These are phyloP conservation scores for Belonocnema kinseyi DNA, from an alignment of 1,140 invertebrate genomes.

Conservation along the genomic window DNA sequence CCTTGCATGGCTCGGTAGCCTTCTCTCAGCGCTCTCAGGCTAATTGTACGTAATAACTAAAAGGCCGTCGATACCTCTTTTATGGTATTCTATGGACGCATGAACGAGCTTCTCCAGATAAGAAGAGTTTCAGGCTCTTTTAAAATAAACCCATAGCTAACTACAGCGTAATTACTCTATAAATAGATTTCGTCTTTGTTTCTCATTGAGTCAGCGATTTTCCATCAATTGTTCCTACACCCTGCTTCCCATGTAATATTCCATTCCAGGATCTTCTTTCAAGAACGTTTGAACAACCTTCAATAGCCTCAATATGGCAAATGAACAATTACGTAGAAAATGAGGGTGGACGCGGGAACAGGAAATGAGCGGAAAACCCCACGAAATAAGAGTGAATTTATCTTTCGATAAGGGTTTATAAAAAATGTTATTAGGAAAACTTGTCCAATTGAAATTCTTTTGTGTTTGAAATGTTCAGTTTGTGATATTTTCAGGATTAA, in stretches of 20 bases:
- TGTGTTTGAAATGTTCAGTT: no score
- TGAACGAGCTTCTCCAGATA: conserved; percentile 44
- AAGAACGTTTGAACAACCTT: background rate
- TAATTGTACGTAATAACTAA: conserved; percentile 67
- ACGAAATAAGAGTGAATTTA: no score
- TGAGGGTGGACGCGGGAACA: no score
- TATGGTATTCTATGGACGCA: conserved; percentile 51
- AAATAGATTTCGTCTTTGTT: conserved; percentile 27
- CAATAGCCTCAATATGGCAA: no score
- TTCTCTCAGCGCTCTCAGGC: conserved; percentile 46
- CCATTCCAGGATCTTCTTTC: background rate
- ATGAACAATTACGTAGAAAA: no score
- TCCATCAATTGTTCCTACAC: conserved; percentile 17
- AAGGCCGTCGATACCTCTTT: conserved; percentile 56
- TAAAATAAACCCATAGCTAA: conserved; percentile 24
- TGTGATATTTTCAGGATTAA: no score
- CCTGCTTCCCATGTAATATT: background rate
- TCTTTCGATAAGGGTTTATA: no score
- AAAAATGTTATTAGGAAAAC: no score
- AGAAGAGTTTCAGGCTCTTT: conserved; percentile 30
- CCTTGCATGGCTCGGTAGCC: conserved; percentile 64
- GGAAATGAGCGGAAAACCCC: no score
- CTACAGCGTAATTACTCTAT: conserved; percentile 27
- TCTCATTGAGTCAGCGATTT: conserved; percentile 30
- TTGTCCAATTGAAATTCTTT: no score